phyloP scores from a whole-genome alignment of 1,140 invertebrate species.

The Neodiprion pinetum region DNA sequence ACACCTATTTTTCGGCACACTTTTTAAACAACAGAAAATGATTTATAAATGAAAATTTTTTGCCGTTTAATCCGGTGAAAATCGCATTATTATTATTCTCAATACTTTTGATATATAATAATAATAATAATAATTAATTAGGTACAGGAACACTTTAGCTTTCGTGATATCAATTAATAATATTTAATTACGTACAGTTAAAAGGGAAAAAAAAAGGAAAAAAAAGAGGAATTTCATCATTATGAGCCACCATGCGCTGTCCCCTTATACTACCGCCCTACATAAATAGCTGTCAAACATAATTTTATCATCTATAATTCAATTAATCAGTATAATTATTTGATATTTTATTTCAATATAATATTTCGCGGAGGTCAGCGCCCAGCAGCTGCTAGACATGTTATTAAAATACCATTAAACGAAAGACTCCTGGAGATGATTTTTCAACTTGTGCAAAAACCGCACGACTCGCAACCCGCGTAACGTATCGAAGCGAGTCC shows the following conservation, averaged over 20 bases:
- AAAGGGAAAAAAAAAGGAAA: conserved; percentile 15
- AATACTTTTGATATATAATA: conserved; percentile 55
- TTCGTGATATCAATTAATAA: conserved; percentile 51
- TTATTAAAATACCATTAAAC: conserved; percentile 25
- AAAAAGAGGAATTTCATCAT: conserved; percentile 17
- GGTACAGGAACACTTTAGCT: conserved; percentile 60
- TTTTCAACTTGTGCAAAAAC: background rate
- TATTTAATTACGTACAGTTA: conserved; percentile 36
- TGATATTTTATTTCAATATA: conserved; percentile 2
- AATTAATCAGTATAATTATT: conserved; percentile 16
- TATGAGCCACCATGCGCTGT: conserved; percentile 16
- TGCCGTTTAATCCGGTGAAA: conserved; percentile 50
- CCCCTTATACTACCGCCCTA: conserved; percentile 10
- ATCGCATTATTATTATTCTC: conserved; percentile 58
- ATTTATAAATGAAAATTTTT: conserved; percentile 9
- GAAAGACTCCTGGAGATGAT: conserved; percentile 17
- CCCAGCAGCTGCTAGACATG: background rate
- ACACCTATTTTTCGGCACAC: background rate
- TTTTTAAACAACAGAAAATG: conserved; percentile 4
- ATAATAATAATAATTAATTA: conserved; percentile 43
- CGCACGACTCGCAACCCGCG: too few relatives aligned
- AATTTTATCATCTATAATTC: background rate
- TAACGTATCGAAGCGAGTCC: too few relatives aligned
- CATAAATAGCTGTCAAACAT: conserved; percentile 14
- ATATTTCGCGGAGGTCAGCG: conserved; percentile 12